Evolutionary conservation across 30 jellyfish, hydroid and myxozoan species (phyloP), one percentile per base, ranked within the genome.

Genomic region (Clytia hemisphaerica): DNA sequence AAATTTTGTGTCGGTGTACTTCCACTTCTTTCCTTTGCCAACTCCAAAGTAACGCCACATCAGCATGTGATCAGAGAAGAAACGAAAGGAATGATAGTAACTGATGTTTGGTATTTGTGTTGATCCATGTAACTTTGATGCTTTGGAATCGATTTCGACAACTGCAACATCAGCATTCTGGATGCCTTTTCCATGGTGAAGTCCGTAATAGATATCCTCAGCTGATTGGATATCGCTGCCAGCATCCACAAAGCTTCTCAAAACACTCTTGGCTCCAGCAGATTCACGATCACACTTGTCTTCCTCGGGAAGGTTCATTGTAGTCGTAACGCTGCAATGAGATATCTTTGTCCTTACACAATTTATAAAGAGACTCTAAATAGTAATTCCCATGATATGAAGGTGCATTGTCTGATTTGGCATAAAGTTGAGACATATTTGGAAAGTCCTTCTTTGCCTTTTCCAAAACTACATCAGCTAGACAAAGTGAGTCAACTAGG

Each of bases 221-320:
- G 53, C 53, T 40, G 53, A 7, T 40, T 10, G 10, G 14, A 40
- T 7, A 40, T 40, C 53, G n/a, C n/a, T 40, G n/a, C 53, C 53
- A 7, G 53, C 53, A 40, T 40, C 53, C 10, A 40, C n/a, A n/a
- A 40, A 40, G n/a, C 53, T 40, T 40, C 53, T 40, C n/a, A 40
- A 7, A n/a, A 40, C 53, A n/a, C n/a, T n/a, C n/a, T n/a, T n/a
- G n/a, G n/a, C n/a, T n/a, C n/a, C n/a, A n/a, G n/a, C n/a, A 7
- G 53, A 40, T 40, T 40, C 53, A 7, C 53, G 53, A 40, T 40
- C 53, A 40, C 53, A 40, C 53, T 40, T 10, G n/a, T 40, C 53
- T 40, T 40, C 53, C 53, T 7, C 53, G 53, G n/a, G 53, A 40
- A 40, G 53, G 53, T 40, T 40, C 53, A 40, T 40, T 40, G 53